Base-by-base conservation (phyloP, 2,113 vertebrate genomes). In the Panthera tigris region DNA sequence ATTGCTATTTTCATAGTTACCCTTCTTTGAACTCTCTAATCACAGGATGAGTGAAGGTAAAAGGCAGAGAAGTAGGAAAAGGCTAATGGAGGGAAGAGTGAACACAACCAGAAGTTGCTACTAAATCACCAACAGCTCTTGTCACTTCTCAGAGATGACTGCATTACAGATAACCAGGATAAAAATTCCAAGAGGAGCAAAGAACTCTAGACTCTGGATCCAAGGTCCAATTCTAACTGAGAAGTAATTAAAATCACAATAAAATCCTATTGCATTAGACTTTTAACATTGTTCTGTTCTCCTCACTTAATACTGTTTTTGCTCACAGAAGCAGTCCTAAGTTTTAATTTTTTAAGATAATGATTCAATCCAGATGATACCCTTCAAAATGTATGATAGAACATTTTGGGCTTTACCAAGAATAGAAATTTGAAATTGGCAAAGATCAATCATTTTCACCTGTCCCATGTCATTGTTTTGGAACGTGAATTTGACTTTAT, bases 401-500 rank as follows among this genome's bases (percentile, higher is more conserved):
- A 94, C 16, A 90, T 76, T 80, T 80, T 78, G 90, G 92, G 36
- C n/a, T 97, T 94, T 55, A 93, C 15, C 27, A 74, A 81, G 48
- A 93, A 78, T 18, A 82, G 79, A 93, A 79, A 89, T 92, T 94
- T 97, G 45, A 95, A 93, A 89, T 57, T 68, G 71, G 19, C 39
- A 65, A 89, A 88, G 73, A 94, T 48, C 39, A 93, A 94, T 61
- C 79, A 90, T 71, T 97, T 94, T 94, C 55, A 91, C 73, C 85
- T 95, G 61, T 79, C 57, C 91, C 65, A 39, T 48, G 71, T 76
- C 88, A 66, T 45, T 84, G 71, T 91, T 96, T 94, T 94, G 33
- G 61, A 95, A 85, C 78, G 65, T 91, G 74, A 79, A 91, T 94
- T 76, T 97, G 95, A 95, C 61, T 78, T 94, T 83, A 83, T 92